phyloP scores from a whole-genome alignment of 2,888 invertebrate species.

The Eledone cirrhosa region DNA sequence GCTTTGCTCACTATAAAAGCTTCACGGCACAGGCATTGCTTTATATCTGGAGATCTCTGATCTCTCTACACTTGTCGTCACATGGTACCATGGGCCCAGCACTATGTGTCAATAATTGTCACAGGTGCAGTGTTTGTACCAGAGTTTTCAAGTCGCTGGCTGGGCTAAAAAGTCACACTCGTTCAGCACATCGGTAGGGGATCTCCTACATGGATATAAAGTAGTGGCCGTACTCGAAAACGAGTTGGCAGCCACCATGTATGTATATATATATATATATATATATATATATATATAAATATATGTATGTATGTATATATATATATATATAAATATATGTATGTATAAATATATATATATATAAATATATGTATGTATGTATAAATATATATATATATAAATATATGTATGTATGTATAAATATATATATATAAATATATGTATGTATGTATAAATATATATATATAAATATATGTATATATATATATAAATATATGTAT shows the following conservation, averaged over 20 bases:
- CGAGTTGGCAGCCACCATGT: not conserved
- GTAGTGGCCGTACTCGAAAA: no score
- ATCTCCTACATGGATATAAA: no score
- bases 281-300: not conserved
- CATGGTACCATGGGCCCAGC: no score
- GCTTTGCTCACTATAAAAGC: no score
- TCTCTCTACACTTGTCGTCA: no score
- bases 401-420: not conserved
- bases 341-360: not conserved
- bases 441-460: not conserved
- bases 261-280: not conserved
- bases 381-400: not conserved
- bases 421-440: not conserved
- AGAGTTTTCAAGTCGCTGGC: no score
- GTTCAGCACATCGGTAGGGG: no score
- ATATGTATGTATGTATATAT: not conserved
- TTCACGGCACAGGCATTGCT: no score
- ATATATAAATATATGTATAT: not conserved
- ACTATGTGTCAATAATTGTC: no score
- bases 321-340: not conserved
- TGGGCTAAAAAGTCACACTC: no score
- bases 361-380: not conserved
- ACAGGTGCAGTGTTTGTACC: no score
- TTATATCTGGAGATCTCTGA: no score
- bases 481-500: not conserved